phyloP scores from a whole-genome alignment of 2,113 vertebrate species.

The Colistium nudipinnis region DNA sequence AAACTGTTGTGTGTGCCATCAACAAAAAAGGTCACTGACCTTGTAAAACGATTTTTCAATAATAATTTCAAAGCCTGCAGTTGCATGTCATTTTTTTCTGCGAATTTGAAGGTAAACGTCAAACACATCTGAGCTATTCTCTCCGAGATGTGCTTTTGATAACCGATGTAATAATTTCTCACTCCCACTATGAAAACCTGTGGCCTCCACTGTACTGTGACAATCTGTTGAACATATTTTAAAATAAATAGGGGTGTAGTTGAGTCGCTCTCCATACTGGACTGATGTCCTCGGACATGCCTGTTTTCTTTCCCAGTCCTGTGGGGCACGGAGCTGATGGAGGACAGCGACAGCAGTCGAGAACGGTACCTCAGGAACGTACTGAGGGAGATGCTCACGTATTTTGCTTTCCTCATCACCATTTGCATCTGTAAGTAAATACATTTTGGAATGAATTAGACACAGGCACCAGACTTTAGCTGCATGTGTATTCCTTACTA shows the following conservation, averaged over 20 bases:
- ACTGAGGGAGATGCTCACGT: conserved; percentile 91
- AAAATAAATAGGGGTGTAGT: not conserved
- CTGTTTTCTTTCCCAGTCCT: conserved; percentile 83
- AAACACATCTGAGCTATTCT: too few relatives aligned
- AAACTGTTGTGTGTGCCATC: too few relatives aligned
- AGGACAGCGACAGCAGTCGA: conserved; percentile 88
- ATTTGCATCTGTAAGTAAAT: conserved; percentile 90
- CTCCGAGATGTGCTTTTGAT: too few relatives aligned
- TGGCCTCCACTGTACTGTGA: not conserved
- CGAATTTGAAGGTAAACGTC: too few relatives aligned
- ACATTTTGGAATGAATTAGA: too few relatives aligned
- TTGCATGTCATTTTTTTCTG: too few relatives aligned
- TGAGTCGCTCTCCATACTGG: not conserved
- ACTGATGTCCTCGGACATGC: not conserved
- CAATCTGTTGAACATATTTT: not conserved
- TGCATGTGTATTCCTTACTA: too few relatives aligned
- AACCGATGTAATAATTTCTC: not conserved
- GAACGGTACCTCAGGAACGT: conserved; percentile 92
- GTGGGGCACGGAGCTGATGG: conserved; percentile 96
- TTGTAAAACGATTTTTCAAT: too few relatives aligned
- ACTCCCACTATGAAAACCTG: not conserved
- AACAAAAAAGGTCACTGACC: too few relatives aligned
- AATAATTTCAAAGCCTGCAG: too few relatives aligned
- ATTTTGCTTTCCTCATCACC: conserved; percentile 89
- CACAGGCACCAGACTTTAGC: too few relatives aligned